Base-by-base conservation (phyloP, 2,797 vertebrate species). In the Falco concolor region DNA sequence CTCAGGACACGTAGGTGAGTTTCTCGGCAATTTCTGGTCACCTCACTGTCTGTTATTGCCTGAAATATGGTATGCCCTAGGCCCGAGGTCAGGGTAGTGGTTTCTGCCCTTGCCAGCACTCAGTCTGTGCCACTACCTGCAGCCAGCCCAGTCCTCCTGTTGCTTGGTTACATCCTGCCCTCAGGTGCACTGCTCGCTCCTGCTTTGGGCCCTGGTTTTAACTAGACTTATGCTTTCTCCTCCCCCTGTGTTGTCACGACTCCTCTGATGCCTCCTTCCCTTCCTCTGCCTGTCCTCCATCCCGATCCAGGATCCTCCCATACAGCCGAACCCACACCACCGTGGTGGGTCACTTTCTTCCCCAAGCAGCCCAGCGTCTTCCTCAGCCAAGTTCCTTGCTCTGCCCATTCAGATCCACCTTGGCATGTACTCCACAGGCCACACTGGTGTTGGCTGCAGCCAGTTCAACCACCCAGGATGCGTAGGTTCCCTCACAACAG, bases 1-100 rank as follows among this genome's bases (percentile, higher is more conserved):
- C 45, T 47, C 21, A 47, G 45, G 45, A 34, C 30, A 13, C 1
- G 30, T 17, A 53, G 49, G 19, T 14, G 25, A 28, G 15, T 12
- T 63, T 54, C 25, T 22, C 34, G 24, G 60, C 25, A 23, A 14
- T 44, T 44, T 34, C 32, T 30, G 32, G 44, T 44, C 17, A 12
- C 36, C 17, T 50, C 4, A 1, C 34, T 38, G 18, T 27, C 11
- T 21, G 74, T 32, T 61, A 22, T 7, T n/a, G 74, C 30, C 59
- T n/a, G 18, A 27, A n/a, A n/a, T 10, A 13, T 42, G 30, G 18
- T 27, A 2, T 21, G 30, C 18, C 24, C 22, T n/a, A n/a, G 36
- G 24, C 10, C 18, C 6, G 2, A 10, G 34, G 17, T 40, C 0
- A 8, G 73, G 34, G 36, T 25, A 13, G 45, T 4, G 13, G 30